A percentile compares a stretch with the other conserved stretches of the same genome.
These are phyloP conservation scores for Xiphophorus maculatus DNA, from an alignment of 2,113 vertebrate genomes.

Conservation along the genomic window DNA sequence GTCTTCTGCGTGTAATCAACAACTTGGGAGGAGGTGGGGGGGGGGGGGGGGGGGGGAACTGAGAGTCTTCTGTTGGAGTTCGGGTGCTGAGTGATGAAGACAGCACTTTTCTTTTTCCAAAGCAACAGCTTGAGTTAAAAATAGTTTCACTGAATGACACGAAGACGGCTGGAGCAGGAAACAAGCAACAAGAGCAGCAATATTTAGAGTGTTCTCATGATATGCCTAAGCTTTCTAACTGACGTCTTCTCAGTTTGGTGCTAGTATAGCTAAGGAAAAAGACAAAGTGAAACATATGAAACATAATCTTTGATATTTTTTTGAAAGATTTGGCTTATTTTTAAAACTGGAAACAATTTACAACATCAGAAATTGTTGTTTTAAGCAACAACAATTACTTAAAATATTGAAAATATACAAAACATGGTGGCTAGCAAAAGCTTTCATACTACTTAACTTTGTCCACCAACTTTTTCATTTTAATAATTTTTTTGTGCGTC, in stretches of 20 bases:
- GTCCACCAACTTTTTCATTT: background rate
- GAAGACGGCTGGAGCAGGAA: slow-evolving; percentile 10
- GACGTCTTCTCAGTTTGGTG: slow-evolving; percentile 18
- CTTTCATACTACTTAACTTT: background rate
- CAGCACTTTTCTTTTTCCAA: slow-evolving; percentile 16
- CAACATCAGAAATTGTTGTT: background rate
- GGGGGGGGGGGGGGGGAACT: background rate
- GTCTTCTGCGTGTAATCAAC: slow-evolving; percentile 37
- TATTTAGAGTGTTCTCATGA: background rate
- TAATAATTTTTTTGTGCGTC: background rate
- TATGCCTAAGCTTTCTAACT: background rate
- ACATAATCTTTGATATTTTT: background rate
- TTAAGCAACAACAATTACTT: too few species aligned
- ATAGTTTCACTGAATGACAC: slow-evolving; percentile 40
- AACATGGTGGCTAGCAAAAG: background rate
- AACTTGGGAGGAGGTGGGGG: background rate
- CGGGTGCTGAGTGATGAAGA: slow-evolving; percentile 6
- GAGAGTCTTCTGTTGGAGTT: slow-evolving; percentile 16
- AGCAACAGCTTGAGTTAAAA: slow-evolving; percentile 43
- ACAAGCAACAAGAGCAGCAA: background rate
- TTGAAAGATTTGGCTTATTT: background rate
- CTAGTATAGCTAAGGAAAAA: background rate
- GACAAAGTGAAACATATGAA: background rate
- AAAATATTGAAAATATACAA: background rate
- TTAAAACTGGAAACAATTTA: background rate